Base-by-base conservation (phyloP, 2,797 vertebrate species). In the Numenius phaeopus region DNA sequence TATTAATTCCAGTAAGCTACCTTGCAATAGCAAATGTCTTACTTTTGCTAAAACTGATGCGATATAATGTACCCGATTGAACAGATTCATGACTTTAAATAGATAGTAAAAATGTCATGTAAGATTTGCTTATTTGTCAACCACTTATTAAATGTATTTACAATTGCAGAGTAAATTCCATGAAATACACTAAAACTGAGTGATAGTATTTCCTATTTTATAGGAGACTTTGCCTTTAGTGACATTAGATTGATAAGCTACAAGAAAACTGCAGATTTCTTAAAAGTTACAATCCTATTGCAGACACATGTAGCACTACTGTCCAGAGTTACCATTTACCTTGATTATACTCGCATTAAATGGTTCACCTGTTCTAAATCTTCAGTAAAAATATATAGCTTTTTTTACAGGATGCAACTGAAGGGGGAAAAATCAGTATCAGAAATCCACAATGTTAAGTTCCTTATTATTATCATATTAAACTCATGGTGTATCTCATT, bases 81-180 rank as follows among this genome's bases (percentile, higher is more conserved):
- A 95, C 22, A 7, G 21, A 70, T 78, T 78, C 1, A 62, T 85
- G 22, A 15, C 14, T 92, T 90, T 39, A 96, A 91, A 82, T 72
- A 70, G 14, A 47, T 44, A 8, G 6, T 39, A 76, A 93, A 83
- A 90, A 81, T 76, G 42, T 71, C 61, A 34, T 37, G 14, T 55
- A 91, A 92, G 42, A 90, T 88, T 92, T 93, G 75, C 34, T 88
- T 73, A 77, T 83, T 96, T 97, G 34, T 47, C 66, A 94, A 70
- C 50, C 4, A 27, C 32, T 87, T 95, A 67, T 84, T 90, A 92
- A 78, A 87, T 57, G 2, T 80, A 94, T 91, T 96, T 92, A 80
- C n/a, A 87, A 52, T 67, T 54, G 8, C 19, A 46, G 11, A 34
- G 6, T 64, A 77, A 82, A 91, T 77, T 91, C 39, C 72, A 57